Percentiles rank a stretch among this genome's conserved stretches.
Evolutionary conservation across 1,140 invertebrate species (phyloP).

Genomic region (Matsumurasca onukii): DNA sequence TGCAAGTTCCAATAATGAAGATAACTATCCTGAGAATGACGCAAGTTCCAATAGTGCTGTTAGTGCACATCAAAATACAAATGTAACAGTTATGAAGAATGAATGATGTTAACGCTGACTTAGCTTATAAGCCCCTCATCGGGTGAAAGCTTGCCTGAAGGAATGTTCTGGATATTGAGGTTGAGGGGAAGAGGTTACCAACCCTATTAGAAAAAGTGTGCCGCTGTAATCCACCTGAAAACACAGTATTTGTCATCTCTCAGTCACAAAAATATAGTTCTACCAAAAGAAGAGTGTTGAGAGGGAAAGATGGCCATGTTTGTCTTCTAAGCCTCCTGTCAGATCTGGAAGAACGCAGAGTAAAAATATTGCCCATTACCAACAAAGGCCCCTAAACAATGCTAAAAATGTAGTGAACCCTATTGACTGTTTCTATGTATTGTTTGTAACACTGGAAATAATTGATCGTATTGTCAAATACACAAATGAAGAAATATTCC

Average conservation of each 20-base stretch:
- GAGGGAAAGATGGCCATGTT: constrained; percentile 27
- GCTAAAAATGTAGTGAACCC: constrained; percentile 28
- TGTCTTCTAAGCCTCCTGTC: background rate
- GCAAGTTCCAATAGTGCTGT: background rate
- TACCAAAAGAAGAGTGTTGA: constrained; percentile 2
- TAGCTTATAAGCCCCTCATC: background rate
- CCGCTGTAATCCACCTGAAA: background rate
- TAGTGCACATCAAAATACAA: too few species aligned
- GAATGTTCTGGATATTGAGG: background rate
- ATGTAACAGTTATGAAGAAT: background rate
- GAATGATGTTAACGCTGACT: background rate
- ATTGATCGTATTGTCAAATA: constrained; percentile 25
- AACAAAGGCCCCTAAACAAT: constrained; percentile 24
- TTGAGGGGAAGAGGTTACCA: background rate
- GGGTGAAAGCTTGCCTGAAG: background rate
- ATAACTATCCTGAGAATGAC: background rate
- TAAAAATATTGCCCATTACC: constrained; percentile 26
- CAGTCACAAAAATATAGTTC: background rate
- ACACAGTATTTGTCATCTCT: background rate
- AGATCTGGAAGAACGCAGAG: background rate
- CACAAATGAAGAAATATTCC: constrained; percentile 33
- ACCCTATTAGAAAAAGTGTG: background rate
- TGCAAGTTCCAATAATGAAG: background rate
- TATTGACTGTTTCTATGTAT: constrained; percentile 26
- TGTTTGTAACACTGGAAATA: constrained; percentile 29